Base-by-base conservation (phyloP, 2,888 invertebrate species). In the Drosophila peninsularis region DNA sequence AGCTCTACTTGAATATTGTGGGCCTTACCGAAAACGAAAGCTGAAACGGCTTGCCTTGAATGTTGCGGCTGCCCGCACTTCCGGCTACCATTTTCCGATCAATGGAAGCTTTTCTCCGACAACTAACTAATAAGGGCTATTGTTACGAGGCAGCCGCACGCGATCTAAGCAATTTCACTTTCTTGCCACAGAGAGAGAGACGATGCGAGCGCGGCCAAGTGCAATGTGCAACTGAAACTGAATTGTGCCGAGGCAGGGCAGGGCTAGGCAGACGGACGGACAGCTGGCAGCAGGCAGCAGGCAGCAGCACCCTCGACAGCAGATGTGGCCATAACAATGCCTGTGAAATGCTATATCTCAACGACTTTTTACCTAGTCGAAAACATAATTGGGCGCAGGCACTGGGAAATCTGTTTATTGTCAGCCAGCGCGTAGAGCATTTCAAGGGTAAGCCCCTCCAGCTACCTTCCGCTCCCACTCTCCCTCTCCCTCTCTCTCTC, bases 21-120 rank as follows among this genome's bases (percentile, higher is more conserved):
- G 3, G 13, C 39, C 90, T 90, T 90, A 90, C 90, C 90, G 90
- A 56, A 80, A 90, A 90, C 49, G 90, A 86, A 62, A 88, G 76
- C 75, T 83, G 82, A 36, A 90, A 82, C 49, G 80, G 73, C 65
- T 82, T 80, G 69, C 68, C 58, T 69, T 79, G 89, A 39, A 80
- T 61, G 52, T 66, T 74, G 21, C 71, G 71, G 64, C 71, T 63
- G 49, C 76, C 82, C 61, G 73, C 62, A 73, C 83, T 82, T 70
- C 90, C 89, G 69, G 88, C 89, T 57, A 90, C 90, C 90, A 90
- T 90, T 57, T 68, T 68, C 44, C 5, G 50, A 42, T 36, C 42
- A 17, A 24, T 4, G 10, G 17, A 30, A 58, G 45, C 53, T 63
- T 42, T 55, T 53, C 39, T 53, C 55, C 27, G 27, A 24, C 57